Evolutionary conservation across 2,888 invertebrate genomes (phyloP), one percentile per base, ranked within the genome.

Genomic region (Asteroscopus sphinx): DNA sequence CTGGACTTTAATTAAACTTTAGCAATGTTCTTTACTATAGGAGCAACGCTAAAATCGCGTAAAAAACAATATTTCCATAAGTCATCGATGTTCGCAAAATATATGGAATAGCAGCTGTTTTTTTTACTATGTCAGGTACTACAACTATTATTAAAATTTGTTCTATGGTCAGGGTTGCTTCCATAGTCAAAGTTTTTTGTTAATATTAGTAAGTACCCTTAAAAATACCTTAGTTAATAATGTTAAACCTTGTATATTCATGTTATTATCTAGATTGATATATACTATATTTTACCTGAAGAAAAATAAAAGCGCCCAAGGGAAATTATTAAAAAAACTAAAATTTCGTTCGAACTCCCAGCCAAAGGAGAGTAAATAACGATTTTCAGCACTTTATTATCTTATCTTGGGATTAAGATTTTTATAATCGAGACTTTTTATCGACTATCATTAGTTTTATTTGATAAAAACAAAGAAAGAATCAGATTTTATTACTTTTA

Each of bases 361-460:
- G 21, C 11, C 15, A 49, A 60, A 33, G n/a, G 32, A 5, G 25
- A 15, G 15, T 41, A 37, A 48, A 56, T 39, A 36, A 35, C 21
- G 21, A 47, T 25, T 51, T 47, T 47, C 46, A 40, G 51, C 32
- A 13, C 36, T 41, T 30, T 28, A 30, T 51, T 16, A 6, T 15
- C 1, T 33, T 28, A 37, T 30, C 53, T 39, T 78, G 85, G 87
- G 81, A 86, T 83, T 80, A 79, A 78, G 74, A 74, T 76, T 81
- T 82, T 81, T 79, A 74, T 82, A 75, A 79, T 77, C 71, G 52
- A 68, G 49, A 53, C 62, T 80, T 82, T 81, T 76, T 70, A 57
- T 44, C 11, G 6, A 4, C 33, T 40, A 33, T 56, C 70, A 67
- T 67, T 62, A 48, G 42, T 53, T 57, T 57, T 46, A 49, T 51